Evolutionary conservation across 1,140 invertebrate species (phyloP), one percentile per base, ranked within the genome.

Genomic region (Anadara kagoshimensis): DNA sequence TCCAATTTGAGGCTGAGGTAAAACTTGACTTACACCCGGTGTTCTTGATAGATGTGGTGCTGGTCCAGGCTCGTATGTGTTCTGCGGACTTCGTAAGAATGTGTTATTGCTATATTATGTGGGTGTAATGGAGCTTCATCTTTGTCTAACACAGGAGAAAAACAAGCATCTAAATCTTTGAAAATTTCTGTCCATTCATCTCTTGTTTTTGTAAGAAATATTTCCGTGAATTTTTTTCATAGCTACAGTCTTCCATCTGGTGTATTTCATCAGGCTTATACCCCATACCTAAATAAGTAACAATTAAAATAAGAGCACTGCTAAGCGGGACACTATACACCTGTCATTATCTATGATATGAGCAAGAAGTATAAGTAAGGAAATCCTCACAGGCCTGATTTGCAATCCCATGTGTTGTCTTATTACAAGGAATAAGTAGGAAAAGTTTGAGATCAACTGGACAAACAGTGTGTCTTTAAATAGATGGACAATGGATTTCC

Each of bases 161-260:
- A 96, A 91, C 98, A 99, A n/a, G 96, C 96, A 91, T 99, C 97
- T 44, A 92, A 87, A 29, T 92, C 90, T 80, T 96, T 92, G 91
- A 99, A 99, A 76, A 97, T 92, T 69, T 87, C 90, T n/a, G 83
- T 91, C 98, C 98, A 99, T 90, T 99, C 95, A 29, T 93, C 89
- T 90, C 94, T 93, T 20, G 95, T 97, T 90, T 97, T 98, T 43
- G 90, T 91, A 47, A 91, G 86, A 86, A 99, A 99, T 78, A 92
- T 92, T 74, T 93, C 85, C 24, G 90, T 85, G 67, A 98, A 92
- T 82, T 68, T 90, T 81, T 75, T 91, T 92, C 65, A 90, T 89
- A 76, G 90, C 83, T 62, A 92, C 91, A 76, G 90, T 94, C 89
- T 29, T 86, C 87, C 79, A 89, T 91, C 59, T 95, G 93, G 44